Conservation (phyloP, 2,797 vertebrate species). For the Poeciliopsis infans region DNA sequence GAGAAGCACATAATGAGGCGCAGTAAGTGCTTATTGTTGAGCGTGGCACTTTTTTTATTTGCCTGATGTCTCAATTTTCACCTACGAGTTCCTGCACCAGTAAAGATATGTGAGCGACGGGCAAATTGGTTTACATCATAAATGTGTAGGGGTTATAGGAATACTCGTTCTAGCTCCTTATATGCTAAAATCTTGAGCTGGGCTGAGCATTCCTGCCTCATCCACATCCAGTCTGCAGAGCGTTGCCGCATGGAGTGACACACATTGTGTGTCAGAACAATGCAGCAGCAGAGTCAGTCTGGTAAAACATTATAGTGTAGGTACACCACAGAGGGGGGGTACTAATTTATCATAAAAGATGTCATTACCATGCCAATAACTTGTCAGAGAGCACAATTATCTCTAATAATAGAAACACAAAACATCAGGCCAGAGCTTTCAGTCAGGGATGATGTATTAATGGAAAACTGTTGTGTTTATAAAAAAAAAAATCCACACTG, state of each 20-base stretch:
- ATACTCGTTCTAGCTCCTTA: constrained; percentile 31
- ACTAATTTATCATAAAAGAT: constrained; percentile 74
- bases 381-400: constrained; percentile 73
- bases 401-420: constrained; percentile 72
- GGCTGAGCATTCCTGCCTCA: constrained; percentile 52
- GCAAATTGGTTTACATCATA: constrained; percentile 46
- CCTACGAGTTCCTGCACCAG: constrained; percentile 17
- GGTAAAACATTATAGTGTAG: constrained; percentile 57
- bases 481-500: constrained; percentile 45
- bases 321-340: constrained; percentile 55
- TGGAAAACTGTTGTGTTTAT: constrained; percentile 69
- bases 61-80: constrained; percentile 58
- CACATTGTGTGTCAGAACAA: constrained; percentile 76
- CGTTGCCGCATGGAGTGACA: constrained; percentile 70
- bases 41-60: constrained; percentile 36
- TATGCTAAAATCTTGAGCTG: constrained; percentile 38
- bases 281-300: constrained; percentile 61
- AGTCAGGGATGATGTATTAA: constrained; percentile 58
- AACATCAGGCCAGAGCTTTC: constrained; percentile 64
- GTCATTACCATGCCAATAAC: constrained; percentile 74
- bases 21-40: constrained; percentile 54
- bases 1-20: constrained; percentile 56
- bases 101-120: constrained; percentile 38
- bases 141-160: constrained; percentile 24
- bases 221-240: constrained; percentile 40